These are phyloP conservation scores for Sinohyriopsis cumingii DNA, from an alignment of 2,888 invertebrate species.

Conservation along the genomic window DNA sequence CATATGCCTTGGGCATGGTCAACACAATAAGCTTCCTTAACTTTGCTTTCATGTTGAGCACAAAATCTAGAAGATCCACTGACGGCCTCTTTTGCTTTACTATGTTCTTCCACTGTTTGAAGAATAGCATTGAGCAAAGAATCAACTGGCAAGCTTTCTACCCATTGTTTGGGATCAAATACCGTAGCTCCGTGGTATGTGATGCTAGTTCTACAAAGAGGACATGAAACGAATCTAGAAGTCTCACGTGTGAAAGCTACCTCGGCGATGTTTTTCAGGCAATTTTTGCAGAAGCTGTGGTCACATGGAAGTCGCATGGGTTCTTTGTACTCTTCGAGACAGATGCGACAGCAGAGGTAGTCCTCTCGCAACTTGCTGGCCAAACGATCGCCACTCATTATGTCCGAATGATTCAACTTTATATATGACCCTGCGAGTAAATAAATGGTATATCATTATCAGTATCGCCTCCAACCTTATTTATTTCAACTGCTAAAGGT, in stretches of 20 bases:
- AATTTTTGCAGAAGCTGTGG: slow-evolving; percentile 23
- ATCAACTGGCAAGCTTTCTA: slow-evolving; percentile 16
- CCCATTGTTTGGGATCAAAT: slow-evolving; percentile 19
- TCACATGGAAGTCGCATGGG: slow-evolving; percentile 26
- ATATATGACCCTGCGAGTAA: no score
- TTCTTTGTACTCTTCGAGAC: slow-evolving; percentile 19
- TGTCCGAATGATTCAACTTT: no score
- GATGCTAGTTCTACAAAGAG: slow-evolving; percentile 16
- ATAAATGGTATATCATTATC: no score
- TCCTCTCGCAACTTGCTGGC: slow-evolving; percentile 21
- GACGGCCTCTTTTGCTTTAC: background rate
- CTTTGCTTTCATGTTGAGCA: slow-evolving; percentile 15
- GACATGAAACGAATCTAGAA: slow-evolving; percentile 14
- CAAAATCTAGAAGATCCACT: slow-evolving; percentile 10
- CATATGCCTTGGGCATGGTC: slow-evolving; percentile 26
- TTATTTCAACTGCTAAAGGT: no score
- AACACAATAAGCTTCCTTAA: slow-evolving; percentile 24
- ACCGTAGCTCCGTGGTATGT: background rate
- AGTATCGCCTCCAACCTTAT: no score
- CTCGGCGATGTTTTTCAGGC: slow-evolving; percentile 12
- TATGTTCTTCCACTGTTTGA: slow-evolving; percentile 18
- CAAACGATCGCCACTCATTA: slow-evolving; percentile 1
- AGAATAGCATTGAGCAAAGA: slow-evolving; percentile 16
- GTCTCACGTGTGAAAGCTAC: slow-evolving; percentile 5
- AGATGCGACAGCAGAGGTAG: slow-evolving; percentile 27